A percentile compares a stretch with the other conserved stretches of the same genome.
phyloP scores from a whole-genome alignment of 2,797 vertebrate genomes.

The Kryptolebias ocellatus region DNA sequence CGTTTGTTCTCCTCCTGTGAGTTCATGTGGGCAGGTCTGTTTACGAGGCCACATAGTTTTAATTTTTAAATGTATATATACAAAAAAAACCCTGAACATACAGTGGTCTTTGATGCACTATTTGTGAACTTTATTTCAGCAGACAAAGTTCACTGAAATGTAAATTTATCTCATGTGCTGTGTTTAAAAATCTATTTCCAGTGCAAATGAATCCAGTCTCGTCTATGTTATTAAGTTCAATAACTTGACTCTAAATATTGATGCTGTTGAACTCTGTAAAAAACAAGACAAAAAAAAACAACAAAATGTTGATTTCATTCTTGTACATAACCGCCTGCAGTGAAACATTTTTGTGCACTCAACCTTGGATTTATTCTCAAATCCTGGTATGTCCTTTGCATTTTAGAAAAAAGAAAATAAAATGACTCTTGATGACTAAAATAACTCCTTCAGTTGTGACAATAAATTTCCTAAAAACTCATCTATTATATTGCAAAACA shows the following conservation, averaged over 20 bases:
- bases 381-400: slow-evolving; percentile 88
- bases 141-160: slow-evolving; percentile 62
- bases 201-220: slow-evolving; percentile 64
- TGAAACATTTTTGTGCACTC: slow-evolving; percentile 87
- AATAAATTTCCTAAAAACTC: not conserved
- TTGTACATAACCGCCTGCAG: slow-evolving; percentile 86
- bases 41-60: slow-evolving; percentile 53
- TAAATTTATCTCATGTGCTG: slow-evolving; percentile 63
- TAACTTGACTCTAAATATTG: slow-evolving; percentile 70
- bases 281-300: not conserved
- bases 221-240: slow-evolving; percentile 53
- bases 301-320: slow-evolving; percentile 73
- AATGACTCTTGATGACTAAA: slow-evolving; percentile 82
- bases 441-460: slow-evolving; percentile 20
- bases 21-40: slow-evolving; percentile 60
- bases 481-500: no score
- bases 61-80: slow-evolving; percentile 40
- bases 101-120: slow-evolving; percentile 70
- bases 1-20: slow-evolving; percentile 52
- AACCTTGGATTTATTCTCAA: slow-evolving; percentile 89
- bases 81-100: slow-evolving; percentile 54
- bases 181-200: slow-evolving; percentile 51
- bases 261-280: slow-evolving; percentile 75
- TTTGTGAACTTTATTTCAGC: slow-evolving; percentile 63
- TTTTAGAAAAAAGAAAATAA: slow-evolving; percentile 85